Conservation (phyloP, 2,113 vertebrate genomes). For the Kryptolebias marmoratus region DNA sequence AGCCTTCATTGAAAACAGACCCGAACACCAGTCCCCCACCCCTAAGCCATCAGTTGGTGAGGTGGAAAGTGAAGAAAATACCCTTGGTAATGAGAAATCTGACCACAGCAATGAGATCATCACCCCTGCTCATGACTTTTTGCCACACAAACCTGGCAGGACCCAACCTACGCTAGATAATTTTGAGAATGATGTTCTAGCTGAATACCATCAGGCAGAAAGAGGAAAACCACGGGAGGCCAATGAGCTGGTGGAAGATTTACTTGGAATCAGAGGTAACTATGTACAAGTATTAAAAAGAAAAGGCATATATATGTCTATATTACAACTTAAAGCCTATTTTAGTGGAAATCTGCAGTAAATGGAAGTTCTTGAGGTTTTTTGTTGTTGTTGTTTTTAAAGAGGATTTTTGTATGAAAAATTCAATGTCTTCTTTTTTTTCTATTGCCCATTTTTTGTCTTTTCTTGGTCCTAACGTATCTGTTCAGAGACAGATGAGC, state of each 20-base stretch:
- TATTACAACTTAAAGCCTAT: too few species aligned
- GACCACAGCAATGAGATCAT: conserved; percentile 62
- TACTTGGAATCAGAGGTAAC: conserved; percentile 52
- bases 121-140: conserved; percentile 53
- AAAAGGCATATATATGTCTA: neutral
- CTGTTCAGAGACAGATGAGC: conserved; percentile 53
- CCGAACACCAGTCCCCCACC: conserved; percentile 36
- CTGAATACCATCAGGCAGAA: conserved; percentile 36
- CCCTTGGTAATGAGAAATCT: conserved; percentile 34
- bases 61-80: conserved; percentile 43
- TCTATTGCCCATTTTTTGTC: neutral
- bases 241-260: conserved; percentile 57
- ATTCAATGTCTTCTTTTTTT: neutral
- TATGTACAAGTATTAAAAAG: neutral
- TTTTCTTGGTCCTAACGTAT: conserved; percentile 16
- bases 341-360: neutral
- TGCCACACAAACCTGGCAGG: conserved; percentile 28
- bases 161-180: conserved; percentile 49
- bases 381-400: neutral
- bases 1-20: conserved; percentile 30
- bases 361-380: neutral
- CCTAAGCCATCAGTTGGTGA: conserved; percentile 25
- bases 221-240: conserved; percentile 43
- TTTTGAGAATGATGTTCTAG: conserved; percentile 41
- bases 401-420: neutral